Conservation (phyloP, 1,140 invertebrate genomes). For the Drosophila sechellia region DNA sequence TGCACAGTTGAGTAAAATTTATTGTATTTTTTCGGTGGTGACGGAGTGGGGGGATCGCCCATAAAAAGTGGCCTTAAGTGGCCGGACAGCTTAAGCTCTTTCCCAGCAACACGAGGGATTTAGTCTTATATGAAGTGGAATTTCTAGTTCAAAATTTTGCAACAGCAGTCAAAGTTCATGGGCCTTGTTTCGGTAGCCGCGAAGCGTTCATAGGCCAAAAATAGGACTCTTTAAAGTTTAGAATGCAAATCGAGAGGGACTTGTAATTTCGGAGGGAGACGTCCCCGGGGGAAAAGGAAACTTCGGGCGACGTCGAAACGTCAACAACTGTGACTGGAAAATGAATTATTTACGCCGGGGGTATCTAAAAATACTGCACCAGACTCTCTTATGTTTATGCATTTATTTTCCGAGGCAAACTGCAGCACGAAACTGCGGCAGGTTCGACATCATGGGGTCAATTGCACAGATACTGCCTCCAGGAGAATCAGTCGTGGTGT, state of each 20-base stretch:
- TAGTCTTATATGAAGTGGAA: constrained; percentile 63
- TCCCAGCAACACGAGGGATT: constrained; percentile 16
- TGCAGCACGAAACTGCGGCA: constrained; percentile 22
- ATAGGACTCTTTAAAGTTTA: constrained; percentile 69
- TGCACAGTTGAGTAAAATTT: constrained; percentile 74
- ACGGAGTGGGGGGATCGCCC: constrained; percentile 39
- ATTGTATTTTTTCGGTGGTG: constrained; percentile 59
- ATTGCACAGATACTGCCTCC: constrained; percentile 35
- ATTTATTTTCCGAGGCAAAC: constrained; percentile 36
- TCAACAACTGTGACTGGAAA: constrained; percentile 82
- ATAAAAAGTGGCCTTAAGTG: constrained; percentile 80
- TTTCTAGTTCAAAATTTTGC: constrained; percentile 70
- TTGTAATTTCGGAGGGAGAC: constrained; percentile 51
- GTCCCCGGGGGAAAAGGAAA: constrained; percentile 32
- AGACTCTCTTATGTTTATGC: constrained; percentile 41
- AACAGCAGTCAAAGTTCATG: constrained; percentile 67
- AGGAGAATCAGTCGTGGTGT: constrained; percentile 6
- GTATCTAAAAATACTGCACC: constrained; percentile 66
- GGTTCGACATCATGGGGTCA: constrained; percentile 56
- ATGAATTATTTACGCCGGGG: constrained; percentile 78
- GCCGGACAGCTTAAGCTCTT: constrained; percentile 50
- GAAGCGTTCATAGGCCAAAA: constrained; percentile 31
- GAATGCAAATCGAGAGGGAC: constrained; percentile 63
- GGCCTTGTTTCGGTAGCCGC: not conserved
- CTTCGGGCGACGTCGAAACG: constrained; percentile 54